Conservation (phyloP, 92 coral and sea anemone genomes). For the Palythoa caribaeorum region DNA sequence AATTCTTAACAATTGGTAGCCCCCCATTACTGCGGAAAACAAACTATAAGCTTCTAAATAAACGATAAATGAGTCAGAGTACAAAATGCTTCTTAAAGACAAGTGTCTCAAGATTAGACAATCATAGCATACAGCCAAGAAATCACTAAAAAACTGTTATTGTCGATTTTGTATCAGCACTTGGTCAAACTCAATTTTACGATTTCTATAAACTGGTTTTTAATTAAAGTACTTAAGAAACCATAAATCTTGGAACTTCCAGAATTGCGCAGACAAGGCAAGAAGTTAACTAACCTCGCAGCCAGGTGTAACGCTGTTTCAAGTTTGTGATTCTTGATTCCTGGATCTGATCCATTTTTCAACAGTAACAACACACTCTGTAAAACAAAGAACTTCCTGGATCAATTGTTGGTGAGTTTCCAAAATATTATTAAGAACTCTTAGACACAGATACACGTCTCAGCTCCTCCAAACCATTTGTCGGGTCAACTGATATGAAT, state of each 20-base stretch:
- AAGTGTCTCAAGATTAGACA: too few relatives aligned
- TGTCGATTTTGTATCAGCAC: too few relatives aligned
- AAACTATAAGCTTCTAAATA: background rate
- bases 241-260: too few relatives aligned
- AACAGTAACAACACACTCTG: conserved; percentile 83
- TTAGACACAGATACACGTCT: background rate
- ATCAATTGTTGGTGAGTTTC: background rate
- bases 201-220: too few relatives aligned
- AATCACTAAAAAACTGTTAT: too few relatives aligned
- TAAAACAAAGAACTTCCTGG: background rate
- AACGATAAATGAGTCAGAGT: background rate
- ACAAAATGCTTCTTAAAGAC: too few relatives aligned
- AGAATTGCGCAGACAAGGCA: too few relatives aligned
- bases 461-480: background rate
- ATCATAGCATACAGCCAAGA: too few relatives aligned
- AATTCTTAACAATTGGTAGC: conserved; percentile 81
- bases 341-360: conserved; percentile 84
- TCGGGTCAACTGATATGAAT: too few relatives aligned
- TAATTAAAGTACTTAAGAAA: too few relatives aligned
- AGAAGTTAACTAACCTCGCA: conserved; percentile 67
- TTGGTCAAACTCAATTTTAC: too few relatives aligned
- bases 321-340: conserved; percentile 79
- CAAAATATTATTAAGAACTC: background rate
- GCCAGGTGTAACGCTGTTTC: conserved; percentile 91
- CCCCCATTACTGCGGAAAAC: conserved; percentile 66